A percentile compares a stretch with the other conserved stretches of the same genome.
Evolutionary conservation across 2,113 vertebrate genomes (phyloP).

Genomic region (Cisticola juncidis): DNA sequence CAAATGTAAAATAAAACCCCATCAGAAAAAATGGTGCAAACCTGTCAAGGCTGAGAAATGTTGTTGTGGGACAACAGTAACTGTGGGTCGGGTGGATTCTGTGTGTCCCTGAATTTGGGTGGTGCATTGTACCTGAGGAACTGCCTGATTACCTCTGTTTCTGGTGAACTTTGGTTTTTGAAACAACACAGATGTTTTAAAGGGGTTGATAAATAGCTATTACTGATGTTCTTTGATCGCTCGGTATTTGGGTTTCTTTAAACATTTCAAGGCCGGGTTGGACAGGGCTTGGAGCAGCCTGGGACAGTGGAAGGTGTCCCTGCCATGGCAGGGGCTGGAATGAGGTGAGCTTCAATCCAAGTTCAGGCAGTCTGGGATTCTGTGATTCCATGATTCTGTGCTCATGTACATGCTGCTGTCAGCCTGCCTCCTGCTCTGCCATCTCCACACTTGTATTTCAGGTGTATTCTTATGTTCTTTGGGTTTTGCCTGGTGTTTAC

Average conservation of each 20-base stretch:
- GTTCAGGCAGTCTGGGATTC: neutral
- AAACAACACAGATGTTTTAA: neutral
- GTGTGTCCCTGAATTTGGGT: neutral
- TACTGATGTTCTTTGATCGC: neutral
- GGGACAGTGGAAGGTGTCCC: neutral
- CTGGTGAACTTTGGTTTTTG: neutral
- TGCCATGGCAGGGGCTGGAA: neutral
- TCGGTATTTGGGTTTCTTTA: neutral
- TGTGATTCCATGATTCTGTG: neutral
- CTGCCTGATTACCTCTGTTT: neutral
- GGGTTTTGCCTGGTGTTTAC: neutral
- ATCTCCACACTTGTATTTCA: neutral
- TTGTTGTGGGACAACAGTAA: neutral
- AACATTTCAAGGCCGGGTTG: neutral
- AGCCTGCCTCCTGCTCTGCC: neutral
- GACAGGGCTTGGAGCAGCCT: neutral
- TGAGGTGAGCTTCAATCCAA: neutral
- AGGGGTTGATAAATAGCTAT: neutral
- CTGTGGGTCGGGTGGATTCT: neutral
- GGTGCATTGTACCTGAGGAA: neutral
- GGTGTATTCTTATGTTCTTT: neutral
- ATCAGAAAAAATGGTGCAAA: neutral
- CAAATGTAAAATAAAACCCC: neutral
- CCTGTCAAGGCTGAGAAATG: neutral
- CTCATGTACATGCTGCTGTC: neutral